Evolutionary conservation across 2,888 invertebrate species (phyloP).

Genomic region (Rotaria magnacalcarata): DNA sequence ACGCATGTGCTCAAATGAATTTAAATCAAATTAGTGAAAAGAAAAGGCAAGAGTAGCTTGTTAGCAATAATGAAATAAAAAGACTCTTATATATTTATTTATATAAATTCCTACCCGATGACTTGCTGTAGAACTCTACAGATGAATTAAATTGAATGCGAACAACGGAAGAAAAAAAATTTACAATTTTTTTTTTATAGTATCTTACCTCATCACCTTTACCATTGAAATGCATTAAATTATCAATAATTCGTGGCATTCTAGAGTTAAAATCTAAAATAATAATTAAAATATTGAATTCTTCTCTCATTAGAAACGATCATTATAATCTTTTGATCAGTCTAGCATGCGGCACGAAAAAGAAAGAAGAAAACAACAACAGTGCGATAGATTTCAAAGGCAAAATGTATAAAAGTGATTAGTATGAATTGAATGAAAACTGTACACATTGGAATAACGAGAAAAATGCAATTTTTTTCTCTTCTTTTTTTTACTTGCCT

Average conservation of each 20-base stretch:
- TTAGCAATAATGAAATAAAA: background rate
- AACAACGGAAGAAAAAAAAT: background rate
- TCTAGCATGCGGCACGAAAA: background rate
- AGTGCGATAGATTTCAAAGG: background rate
- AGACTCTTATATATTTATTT: no score
- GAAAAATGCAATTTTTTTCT: background rate
- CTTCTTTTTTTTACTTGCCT: background rate
- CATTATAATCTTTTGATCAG: background rate
- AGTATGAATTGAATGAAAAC: background rate
- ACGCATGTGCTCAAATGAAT: background rate
- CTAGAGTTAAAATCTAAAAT: background rate
- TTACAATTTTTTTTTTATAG: no score
- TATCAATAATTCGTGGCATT: constrained; percentile 17
- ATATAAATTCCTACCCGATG: background rate
- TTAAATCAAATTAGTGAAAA: background rate
- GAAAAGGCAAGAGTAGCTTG: background rate
- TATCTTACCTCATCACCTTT: constrained; percentile 21
- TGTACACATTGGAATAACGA: background rate
- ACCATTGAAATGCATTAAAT: constrained; percentile 8
- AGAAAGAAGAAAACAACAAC: background rate
- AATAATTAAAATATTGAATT: background rate
- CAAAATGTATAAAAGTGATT: background rate
- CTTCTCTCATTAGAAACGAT: background rate
- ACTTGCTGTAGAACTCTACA: background rate
- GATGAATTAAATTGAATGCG: background rate